Evolutionary conservation across 2,888 invertebrate species (phyloP).

Genomic region (Eueremaeus valkanovi): DNA sequence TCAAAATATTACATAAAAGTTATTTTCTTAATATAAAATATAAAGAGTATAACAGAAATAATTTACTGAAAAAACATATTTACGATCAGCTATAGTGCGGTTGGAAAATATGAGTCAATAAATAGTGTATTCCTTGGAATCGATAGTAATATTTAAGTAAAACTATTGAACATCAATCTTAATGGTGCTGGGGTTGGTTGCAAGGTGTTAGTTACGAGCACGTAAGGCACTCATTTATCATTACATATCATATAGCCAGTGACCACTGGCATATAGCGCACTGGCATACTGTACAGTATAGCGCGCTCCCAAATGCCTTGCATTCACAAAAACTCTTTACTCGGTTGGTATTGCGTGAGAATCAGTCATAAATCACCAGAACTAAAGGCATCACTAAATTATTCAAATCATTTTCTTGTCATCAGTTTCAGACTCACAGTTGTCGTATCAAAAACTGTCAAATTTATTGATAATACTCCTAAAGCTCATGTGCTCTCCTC

Average conservation of each 20-base stretch:
- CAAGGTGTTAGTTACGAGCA: slow-evolving; percentile 26
- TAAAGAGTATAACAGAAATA: too few species aligned
- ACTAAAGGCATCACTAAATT: slow-evolving; percentile 5
- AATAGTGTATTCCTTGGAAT: neutral
- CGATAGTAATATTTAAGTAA: slow-evolving; percentile 11
- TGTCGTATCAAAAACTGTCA: slow-evolving; percentile 24
- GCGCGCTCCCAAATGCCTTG: neutral
- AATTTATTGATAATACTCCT: slow-evolving; percentile 12
- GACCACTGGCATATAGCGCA: slow-evolving; percentile 20
- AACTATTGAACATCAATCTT: slow-evolving; percentile 27
- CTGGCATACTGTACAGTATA: neutral
- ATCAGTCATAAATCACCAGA: slow-evolving; percentile 18
- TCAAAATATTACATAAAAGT: too few species aligned
- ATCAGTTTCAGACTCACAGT: slow-evolving; percentile 1
- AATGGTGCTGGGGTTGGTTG: neutral
- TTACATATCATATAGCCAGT: slow-evolving; percentile 26
- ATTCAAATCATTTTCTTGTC: slow-evolving; percentile 33
- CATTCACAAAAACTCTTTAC: slow-evolving; percentile 21
- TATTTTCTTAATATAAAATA: too few species aligned
- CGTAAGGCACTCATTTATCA: slow-evolving; percentile 32
- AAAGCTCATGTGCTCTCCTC: neutral
- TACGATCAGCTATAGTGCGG: neutral
- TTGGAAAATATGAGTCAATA: neutral
- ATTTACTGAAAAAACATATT: too few species aligned
- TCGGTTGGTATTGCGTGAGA: slow-evolving; percentile 5